Base-by-base conservation (phyloP, 2,113 vertebrate genomes). In the Epinephelus cyanopodus region DNA sequence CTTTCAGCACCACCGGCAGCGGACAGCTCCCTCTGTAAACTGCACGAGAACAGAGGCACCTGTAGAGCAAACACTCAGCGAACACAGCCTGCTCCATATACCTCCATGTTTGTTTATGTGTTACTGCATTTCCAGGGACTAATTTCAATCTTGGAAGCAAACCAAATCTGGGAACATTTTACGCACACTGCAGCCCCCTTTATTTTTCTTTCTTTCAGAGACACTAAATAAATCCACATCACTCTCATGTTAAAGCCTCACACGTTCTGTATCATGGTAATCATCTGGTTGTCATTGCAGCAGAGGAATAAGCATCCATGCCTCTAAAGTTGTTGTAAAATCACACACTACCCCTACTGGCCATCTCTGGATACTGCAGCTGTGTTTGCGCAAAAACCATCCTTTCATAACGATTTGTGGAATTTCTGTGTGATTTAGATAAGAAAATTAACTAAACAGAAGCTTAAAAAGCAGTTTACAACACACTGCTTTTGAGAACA, bases 301-400 rank as follows among this genome's bases (percentile, higher is more conserved):
- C 0, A 8, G 42, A 76, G 47, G 25, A 83, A 65, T 56, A 60
- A 74, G 82, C 45, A 45, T 48, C 54, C 3, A 58, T 21, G 25
- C 23, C 54, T 74, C 25, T 64, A 68, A 91, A 90, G 81, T 90
- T 83, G 79, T 69, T 85, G 48, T 61, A 78, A 89, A 85, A 83
- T 77, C 89, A 85, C 68, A 88, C 86, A 91, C 82, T 61, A 42
- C 90, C 92, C 91, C 93, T 75, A 82, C 54, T 88, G 93, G 89
- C 50, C 90, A 83, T 37, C 11, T 18, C 42, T 68, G 37, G 25
- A 10, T 18, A 78, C 33, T 87, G 74, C 84, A 69, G 67, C 66
- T 73, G 53, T 69, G 15, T 21, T 58, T 21, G 45, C 29, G 67
- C 63, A 87, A 76, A 45, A 83, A 39, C 33, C 53, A 65, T 68